Evolutionary conservation across 1,140 invertebrate genomes (phyloP).

Genomic region (Macrosteles quadrilineatus): DNA sequence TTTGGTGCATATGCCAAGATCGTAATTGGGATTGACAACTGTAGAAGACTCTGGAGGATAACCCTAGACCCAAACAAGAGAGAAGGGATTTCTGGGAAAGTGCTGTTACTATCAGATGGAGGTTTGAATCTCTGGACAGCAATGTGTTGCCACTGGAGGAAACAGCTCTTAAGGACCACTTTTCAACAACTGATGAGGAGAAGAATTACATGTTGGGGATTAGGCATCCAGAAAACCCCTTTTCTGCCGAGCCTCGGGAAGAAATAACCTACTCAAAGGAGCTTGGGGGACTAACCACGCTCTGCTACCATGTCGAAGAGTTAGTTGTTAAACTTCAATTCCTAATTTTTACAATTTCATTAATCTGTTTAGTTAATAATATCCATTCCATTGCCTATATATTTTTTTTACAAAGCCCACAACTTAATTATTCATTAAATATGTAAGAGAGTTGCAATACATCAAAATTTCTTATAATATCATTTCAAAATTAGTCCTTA

Average conservation of each 20-base stretch:
- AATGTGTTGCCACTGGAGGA: not conserved
- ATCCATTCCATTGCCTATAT: no score
- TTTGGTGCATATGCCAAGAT: not conserved
- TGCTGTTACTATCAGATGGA: not conserved
- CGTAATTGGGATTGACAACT: not conserved
- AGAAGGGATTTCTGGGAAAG: not conserved
- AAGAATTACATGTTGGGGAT: not conserved
- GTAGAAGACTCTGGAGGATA: constrained; percentile 10
- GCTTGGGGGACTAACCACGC: not conserved
- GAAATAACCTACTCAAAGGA: not conserved
- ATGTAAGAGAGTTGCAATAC: no score
- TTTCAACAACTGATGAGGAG: not conserved
- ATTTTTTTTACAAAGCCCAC: no score
- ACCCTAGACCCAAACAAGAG: not conserved
- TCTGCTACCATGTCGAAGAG: no score
- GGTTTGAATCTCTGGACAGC: not conserved
- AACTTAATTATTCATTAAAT: no score
- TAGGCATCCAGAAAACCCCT: not conserved
- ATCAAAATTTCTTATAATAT: no score
- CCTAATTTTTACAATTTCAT: no score
- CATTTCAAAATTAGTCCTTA: no score
- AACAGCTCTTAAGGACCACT: not conserved
- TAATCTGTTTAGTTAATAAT: no score
- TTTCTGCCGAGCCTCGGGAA: not conserved
- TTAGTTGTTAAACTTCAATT: no score